Evolutionary conservation across 1,140 invertebrate species (phyloP).

Genomic region (Scaptomyza montana): DNA sequence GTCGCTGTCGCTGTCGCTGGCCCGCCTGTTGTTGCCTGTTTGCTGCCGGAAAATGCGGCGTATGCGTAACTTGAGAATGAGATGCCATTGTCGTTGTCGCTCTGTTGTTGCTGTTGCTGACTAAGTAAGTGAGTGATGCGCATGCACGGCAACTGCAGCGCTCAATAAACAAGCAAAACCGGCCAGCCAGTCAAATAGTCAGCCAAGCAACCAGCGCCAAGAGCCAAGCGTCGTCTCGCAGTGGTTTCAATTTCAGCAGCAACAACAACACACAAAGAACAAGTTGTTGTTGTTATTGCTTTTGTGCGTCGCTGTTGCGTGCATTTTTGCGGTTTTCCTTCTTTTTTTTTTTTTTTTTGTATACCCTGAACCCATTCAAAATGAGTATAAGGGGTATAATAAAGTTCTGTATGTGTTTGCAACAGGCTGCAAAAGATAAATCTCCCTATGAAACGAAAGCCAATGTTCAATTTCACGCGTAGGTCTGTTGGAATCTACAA

Average conservation of each 20-base stretch:
- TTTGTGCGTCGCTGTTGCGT: slow-evolving; percentile 52
- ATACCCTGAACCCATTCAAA: no score
- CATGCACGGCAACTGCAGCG: slow-evolving; percentile 36
- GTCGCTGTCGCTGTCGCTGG: slow-evolving; percentile 44
- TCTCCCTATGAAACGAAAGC: no score
- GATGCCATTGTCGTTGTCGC: slow-evolving; percentile 35
- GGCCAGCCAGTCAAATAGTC: slow-evolving; percentile 44
- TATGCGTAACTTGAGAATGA: slow-evolving; percentile 71
- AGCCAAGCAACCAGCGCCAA: slow-evolving; percentile 31
- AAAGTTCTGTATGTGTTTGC: no score
- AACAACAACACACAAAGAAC: slow-evolving; percentile 47
- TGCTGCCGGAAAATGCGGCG: slow-evolving; percentile 46
- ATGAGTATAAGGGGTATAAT: no score
- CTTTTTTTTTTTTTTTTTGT: neutral
- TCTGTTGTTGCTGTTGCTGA: slow-evolving; percentile 23
- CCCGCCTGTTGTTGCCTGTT: slow-evolving; percentile 8
- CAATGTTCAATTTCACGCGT: no score
- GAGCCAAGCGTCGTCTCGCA: slow-evolving; percentile 41
- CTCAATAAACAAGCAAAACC: slow-evolving; percentile 65
- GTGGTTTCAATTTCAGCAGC: slow-evolving; percentile 66
- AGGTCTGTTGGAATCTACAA: no score
- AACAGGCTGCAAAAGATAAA: no score
- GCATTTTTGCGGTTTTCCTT: slow-evolving; percentile 52
- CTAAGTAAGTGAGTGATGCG: slow-evolving; percentile 67
- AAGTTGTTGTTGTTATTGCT: slow-evolving; percentile 51